Conservation (phyloP, 2,113 vertebrate genomes). For the Lichenostomus cassidix region DNA sequence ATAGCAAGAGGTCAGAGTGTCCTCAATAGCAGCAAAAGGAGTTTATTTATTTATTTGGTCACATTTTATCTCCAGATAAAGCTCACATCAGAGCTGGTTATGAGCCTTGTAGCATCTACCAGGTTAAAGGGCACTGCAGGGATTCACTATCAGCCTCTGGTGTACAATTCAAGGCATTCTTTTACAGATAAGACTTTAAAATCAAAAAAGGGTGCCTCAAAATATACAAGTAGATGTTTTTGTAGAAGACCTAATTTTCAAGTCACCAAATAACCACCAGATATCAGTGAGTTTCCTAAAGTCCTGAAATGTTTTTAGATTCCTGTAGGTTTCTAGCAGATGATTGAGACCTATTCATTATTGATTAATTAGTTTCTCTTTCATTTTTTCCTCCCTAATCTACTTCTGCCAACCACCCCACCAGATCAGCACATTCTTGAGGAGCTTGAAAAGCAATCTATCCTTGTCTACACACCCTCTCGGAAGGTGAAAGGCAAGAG, state of each 20-base stretch:
- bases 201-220: not conserved
- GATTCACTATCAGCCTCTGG: not conserved
- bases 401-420: not conserved
- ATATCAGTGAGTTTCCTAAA: not conserved
- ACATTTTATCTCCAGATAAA: not conserved
- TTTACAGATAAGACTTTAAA: not conserved
- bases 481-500: constrained; percentile 87
- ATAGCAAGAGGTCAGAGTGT: not conserved
- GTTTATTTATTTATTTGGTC: not conserved
- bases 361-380: not conserved
- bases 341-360: not conserved
- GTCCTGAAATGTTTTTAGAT: not conserved
- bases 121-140: not conserved
- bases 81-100: not conserved
- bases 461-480: constrained; percentile 88
- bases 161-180: not conserved
- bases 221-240: not conserved
- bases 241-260: not conserved
- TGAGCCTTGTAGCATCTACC: not conserved
- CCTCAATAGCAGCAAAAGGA: not conserved
- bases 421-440: constrained; percentile 86
- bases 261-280: not conserved
- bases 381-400: not conserved
- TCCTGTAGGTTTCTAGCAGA: not conserved
- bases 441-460: constrained; percentile 80